Evolutionary conservation across 2,888 invertebrate genomes (phyloP).

Genomic region (Halocaridina rubra): DNA sequence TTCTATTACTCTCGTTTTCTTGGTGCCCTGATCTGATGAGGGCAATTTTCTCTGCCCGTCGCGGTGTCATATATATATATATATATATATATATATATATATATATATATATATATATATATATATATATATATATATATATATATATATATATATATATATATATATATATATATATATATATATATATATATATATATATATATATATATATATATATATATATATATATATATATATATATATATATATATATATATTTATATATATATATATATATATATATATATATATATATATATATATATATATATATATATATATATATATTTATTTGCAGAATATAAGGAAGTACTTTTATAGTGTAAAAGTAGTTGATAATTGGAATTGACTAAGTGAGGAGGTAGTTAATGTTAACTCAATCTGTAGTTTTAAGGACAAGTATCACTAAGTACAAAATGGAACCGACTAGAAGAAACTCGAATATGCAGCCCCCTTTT

Average conservation of each 20-base stretch:
- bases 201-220: not conserved
- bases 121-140: not conserved
- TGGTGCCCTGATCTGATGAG: no score
- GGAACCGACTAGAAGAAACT: no score
- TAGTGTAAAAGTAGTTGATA: not conserved
- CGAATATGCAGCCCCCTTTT: no score
- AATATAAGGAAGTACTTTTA: not conserved
- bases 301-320: not conserved
- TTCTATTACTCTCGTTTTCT: no score
- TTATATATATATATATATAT: not conserved
- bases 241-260: not conserved
- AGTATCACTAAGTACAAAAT: no score
- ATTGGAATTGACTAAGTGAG: no score
- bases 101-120: not conserved
- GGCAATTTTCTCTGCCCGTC: no score
- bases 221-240: not conserved
- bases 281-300: not conserved
- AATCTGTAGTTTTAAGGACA: no score
- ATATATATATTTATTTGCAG: not conserved
- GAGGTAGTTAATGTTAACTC: no score
- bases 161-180: not conserved
- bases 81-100: not conserved
- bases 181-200: not conserved
- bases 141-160: not conserved
- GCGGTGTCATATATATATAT: not conserved